Evolutionary conservation across 2,888 invertebrate genomes (phyloP).

Genomic region (Melinaea menophilus): DNA sequence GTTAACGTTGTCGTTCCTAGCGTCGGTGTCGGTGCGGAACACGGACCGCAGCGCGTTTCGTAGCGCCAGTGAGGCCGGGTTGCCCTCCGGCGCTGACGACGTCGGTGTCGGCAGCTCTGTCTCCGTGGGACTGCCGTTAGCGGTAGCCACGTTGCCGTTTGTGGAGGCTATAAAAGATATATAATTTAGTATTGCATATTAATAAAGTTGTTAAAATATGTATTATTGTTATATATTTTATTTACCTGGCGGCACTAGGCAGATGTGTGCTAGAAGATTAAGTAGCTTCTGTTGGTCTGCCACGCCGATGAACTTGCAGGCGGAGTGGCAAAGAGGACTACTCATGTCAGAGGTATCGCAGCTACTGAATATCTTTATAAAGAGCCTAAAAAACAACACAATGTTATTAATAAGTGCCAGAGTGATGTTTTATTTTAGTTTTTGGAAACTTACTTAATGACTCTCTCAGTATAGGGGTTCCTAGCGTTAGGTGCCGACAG

Average conservation of each 20-base stretch:
- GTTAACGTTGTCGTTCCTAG: slow-evolving; percentile 49
- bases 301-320: slow-evolving; percentile 67
- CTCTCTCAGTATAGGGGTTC: slow-evolving; percentile 85
- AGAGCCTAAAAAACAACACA: slow-evolving; percentile 47
- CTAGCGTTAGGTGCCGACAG: slow-evolving; percentile 88
- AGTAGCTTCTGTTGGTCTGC: slow-evolving; percentile 63
- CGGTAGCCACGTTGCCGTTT: slow-evolving; percentile 44
- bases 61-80: slow-evolving; percentile 58
- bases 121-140: slow-evolving; percentile 60
- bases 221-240: background rate
- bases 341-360: slow-evolving; percentile 62
- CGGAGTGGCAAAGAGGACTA: slow-evolving; percentile 59
- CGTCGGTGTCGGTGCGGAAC: slow-evolving; percentile 55
- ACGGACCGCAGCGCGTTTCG: slow-evolving; percentile 67
- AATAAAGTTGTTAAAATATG: background rate
- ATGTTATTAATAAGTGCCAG: background rate
- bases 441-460: slow-evolving; percentile 78
- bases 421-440: background rate
- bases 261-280: slow-evolving; percentile 57
- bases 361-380: slow-evolving; percentile 66
- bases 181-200: background rate
- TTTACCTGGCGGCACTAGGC: slow-evolving; percentile 55
- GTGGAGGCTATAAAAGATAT: slow-evolving; percentile 24
- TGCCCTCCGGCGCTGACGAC: slow-evolving; percentile 58
- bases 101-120: slow-evolving; percentile 69